Base-by-base conservation (phyloP, 1,140 invertebrate genomes). In the Leptopilina boulardi region DNA sequence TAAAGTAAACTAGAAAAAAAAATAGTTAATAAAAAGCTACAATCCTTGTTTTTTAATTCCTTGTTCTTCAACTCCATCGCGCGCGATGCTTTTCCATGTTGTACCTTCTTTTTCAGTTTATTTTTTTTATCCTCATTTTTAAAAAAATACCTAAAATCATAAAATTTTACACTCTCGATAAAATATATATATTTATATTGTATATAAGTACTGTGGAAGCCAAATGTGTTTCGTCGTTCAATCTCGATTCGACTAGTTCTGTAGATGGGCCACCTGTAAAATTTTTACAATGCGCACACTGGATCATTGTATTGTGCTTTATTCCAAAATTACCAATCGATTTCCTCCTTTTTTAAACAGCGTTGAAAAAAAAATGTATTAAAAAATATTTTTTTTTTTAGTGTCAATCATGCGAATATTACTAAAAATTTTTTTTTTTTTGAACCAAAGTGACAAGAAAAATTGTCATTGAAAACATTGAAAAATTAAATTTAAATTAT, bases 241-340 rank as follows among this genome's bases (percentile, higher is more conserved):
- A 82, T 82, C 77, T 82, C 81, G 81, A 80, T 82, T 82, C 80
- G 79, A 82, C 78, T 82, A 82, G 81, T 82, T 80, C 80, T 73
- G 78, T 80, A 73, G 75, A 73, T 77, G 75, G 77, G 77, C 76
- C 77, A 77, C 75, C 81, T 80, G 79, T 77, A 79, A 78, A 56
- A 79, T 75, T 66, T 78, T 78, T 80, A 76, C 74, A 79, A 71
- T 70, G 73, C 74, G 9, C 34, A n/a, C n/a, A 81, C 42, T 77
- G 80, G 13, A 73, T 38, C 47, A 77, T 74, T 41, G 15, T 34
- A 23, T 74, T 56, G 21, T 15, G 71, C 15, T 30, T 23, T 70
- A 51, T 30, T 76, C 66, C 74, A 66, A 44, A 75, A 23, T 34
- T 56, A 71, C 19, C 6, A 19, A 21, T 44, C 38, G 11, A 26